A percentile compares a stretch with the other conserved stretches of the same genome.
phyloP scores from a whole-genome alignment of 2,113 vertebrate genomes.

The Onychostruthus taczanowskii region DNA sequence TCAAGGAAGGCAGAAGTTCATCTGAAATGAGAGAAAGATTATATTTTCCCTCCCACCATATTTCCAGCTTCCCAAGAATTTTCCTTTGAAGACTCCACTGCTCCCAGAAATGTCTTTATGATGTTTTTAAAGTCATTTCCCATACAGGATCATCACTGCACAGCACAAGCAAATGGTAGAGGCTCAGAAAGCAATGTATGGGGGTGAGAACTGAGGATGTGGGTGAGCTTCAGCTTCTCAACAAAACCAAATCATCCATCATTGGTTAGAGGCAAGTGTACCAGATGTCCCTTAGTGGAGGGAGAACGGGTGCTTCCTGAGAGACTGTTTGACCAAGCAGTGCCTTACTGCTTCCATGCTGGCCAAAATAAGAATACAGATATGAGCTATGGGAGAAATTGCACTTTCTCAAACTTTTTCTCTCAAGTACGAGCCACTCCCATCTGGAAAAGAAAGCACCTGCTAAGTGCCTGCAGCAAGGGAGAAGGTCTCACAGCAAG shows the following conservation, averaged over 20 bases:
- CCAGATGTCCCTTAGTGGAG: background rate
- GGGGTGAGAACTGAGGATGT: background rate
- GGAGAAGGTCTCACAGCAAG: background rate
- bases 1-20: conserved; percentile 56
- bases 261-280: background rate
- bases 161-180: background rate
- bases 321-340: background rate
- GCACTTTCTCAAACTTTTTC: background rate
- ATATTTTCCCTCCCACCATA: conserved; percentile 26
- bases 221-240: background rate
- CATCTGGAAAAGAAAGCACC: background rate
- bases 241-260: background rate
- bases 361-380: background rate
- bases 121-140: background rate
- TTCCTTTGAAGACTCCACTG: conserved; percentile 14
- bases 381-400: background rate
- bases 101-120: background rate
- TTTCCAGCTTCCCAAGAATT: conserved; percentile 38
- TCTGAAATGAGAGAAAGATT: conserved; percentile 48
- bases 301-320: fast-evolving
- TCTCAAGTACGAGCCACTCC: background rate
- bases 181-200: background rate
- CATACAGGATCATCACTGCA: background rate
- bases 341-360: background rate
- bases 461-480: background rate